Base-by-base conservation (phyloP, 2,113 vertebrate genomes). In the Apistogramma diplotaenia region DNA sequence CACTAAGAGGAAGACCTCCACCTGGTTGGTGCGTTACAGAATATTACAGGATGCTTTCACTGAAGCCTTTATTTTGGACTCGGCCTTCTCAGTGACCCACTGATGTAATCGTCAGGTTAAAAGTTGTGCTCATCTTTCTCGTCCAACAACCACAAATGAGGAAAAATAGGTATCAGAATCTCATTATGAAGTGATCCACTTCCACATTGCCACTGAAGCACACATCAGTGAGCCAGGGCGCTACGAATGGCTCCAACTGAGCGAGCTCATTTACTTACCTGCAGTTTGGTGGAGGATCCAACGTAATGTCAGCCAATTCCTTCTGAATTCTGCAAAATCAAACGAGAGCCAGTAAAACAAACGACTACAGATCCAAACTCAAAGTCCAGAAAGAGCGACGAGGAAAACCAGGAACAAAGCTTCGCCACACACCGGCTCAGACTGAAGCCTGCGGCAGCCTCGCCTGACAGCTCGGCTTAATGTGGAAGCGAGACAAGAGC, bases 241-340 rank as follows among this genome's bases (percentile, higher is more conserved):
- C 29, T 49, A 13, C 16, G 31, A 5, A 70, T 11, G 15, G 8
- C 65, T 8, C 43, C 23, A 43, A 43, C 13, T 43, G 40, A 43
- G 15, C 5, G 40, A 43, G 13, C 13, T 43, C 13, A 5, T 23
- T 46, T 10, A 10, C 89, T 82, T 85, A 99, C 98, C 98, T 99
- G 97, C 98, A 99, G 93, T 99, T 99, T 2, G 98, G 97, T 16
- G 98, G 98, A 58, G 98, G 98, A 88, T 99, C 98, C 96, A 99
- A 88, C 11, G 97, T 99, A 89, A 99, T 99, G 85, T 99, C 98
- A 10, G 98, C 98, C 96, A 99, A 81, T 79, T 99, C 98, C 92
- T 99, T 99, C 93, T 99, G 98, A 95, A 99, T 99, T 96, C 98
- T 99, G 93, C 55, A 81, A 88, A 54, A 55, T 3, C 4, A 83